phyloP scores from a whole-genome alignment of 1,140 invertebrate genomes.

The Whitmania pigra region DNA sequence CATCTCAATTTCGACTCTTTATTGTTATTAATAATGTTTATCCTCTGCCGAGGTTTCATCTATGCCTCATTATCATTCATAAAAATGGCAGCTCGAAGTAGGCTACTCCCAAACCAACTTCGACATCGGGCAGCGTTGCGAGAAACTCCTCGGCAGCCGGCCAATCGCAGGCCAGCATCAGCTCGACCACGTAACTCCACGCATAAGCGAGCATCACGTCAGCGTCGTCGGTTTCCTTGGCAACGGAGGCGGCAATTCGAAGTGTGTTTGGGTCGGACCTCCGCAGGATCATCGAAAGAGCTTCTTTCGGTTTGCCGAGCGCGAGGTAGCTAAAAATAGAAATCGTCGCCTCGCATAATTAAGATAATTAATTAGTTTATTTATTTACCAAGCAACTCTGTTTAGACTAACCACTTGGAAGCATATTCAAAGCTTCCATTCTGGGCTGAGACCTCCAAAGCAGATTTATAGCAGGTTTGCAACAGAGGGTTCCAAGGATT shows the following conservation, averaged over 20 bases:
- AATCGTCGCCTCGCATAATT: not conserved
- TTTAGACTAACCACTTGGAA: constrained; percentile 2
- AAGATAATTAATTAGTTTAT: too few relatives aligned
- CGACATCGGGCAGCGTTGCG: too few relatives aligned
- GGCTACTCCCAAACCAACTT: too few relatives aligned
- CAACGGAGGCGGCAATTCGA: not conserved
- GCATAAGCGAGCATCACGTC: not conserved
- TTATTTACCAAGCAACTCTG: too few relatives aligned
- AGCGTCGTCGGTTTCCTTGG: not conserved
- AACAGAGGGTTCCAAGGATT: not conserved
- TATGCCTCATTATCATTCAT: too few relatives aligned
- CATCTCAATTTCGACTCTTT: too few relatives aligned
- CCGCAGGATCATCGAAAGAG: not conserved
- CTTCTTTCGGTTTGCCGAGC: not conserved
- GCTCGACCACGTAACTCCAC: not conserved
- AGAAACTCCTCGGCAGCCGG: not conserved
- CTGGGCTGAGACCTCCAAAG: not conserved
- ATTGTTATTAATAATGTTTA: too few relatives aligned
- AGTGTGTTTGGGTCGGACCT: not conserved
- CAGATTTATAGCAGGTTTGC: not conserved
- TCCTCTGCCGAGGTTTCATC: too few relatives aligned
- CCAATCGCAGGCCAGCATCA: constrained; percentile 2
- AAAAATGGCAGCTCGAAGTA: too few relatives aligned
- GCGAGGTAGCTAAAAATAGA: not conserved
- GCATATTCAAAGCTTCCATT: not conserved